phyloP scores from a whole-genome alignment of 2,113 vertebrate genomes.

The Indri indri region DNA sequence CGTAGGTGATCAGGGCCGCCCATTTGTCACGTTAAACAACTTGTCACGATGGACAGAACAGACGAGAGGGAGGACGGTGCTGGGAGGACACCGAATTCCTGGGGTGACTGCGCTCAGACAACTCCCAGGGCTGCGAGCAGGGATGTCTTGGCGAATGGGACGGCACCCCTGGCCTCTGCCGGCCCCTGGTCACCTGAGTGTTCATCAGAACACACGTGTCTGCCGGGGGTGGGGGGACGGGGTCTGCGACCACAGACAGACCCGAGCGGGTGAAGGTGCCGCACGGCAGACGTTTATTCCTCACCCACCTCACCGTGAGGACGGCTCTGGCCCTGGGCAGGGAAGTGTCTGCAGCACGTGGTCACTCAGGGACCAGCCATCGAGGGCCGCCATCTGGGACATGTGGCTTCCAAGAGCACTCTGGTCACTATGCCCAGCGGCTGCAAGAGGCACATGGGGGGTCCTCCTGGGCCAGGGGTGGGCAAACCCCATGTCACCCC shows the following conservation, averaged over 20 bases:
- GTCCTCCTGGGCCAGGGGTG: too few species aligned
- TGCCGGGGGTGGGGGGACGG: neutral
- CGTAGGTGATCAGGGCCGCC: rapidly evolving
- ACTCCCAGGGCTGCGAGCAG: too few species aligned
- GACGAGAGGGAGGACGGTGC: too few species aligned
- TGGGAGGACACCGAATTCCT: rapidly evolving
- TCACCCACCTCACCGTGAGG: neutral
- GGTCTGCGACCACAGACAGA: neutral
- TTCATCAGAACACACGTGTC: neutral
- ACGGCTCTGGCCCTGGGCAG: neutral
- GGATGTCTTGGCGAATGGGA: neutral
- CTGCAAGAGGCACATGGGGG: neutral
- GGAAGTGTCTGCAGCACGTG: rapidly evolving
- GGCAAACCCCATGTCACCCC: too few species aligned
- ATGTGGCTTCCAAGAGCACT: neutral
- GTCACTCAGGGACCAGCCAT: neutral
- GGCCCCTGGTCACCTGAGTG: rapidly evolving
- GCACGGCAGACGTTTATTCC: neutral
- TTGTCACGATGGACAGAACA: neutral
- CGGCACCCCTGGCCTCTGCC: too few species aligned
- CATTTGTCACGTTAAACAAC: neutral
- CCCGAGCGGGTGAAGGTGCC: neutral
- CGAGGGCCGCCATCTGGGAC: neutral
- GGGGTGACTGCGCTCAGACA: neutral
- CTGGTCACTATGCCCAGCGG: neutral